Evolutionary conservation across 1,140 invertebrate genomes (phyloP), one percentile per base, ranked within the genome.

Genomic region (Physella acuta): DNA sequence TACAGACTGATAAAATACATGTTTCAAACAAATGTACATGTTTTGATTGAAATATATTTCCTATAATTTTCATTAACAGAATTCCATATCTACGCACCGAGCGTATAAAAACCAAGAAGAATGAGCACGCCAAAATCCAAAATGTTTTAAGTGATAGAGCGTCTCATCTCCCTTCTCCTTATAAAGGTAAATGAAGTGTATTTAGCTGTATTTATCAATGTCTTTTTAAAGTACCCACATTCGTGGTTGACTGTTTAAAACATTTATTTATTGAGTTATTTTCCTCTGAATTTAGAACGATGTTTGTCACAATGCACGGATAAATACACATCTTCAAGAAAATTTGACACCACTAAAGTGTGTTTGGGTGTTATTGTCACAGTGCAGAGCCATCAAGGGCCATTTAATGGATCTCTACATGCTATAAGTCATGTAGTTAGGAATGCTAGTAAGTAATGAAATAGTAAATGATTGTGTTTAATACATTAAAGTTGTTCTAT

Each of bases 381-480:
- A 53, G 51, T 70, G 0, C 60, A 67, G 36, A 44, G 37, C 16
- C 11, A 68, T 24, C 36, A 24, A 33, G 58, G 24, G 3, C 17
- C 20, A 8, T 24, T 44, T 4, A 39, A 59, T 55, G 62, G 63
- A 24, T 58, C 71, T 17, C 63, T 73, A 30, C 68, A 65, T 65
- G 68, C 61, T 31, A 26, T 73, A 34, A 70, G 67, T 53, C 63
- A 70, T 61, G 63, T 73, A n/a, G 66, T 73, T 14, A 56, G 52
- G 36, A 73, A 73, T 73, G 71, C 71, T n/a, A 73, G 71, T 73
- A 34, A 72, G 71, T 69, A n/a, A n/a, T n/a, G n/a, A n/a, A n/a
- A n/a, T n/a, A n/a, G n/a, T 4, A 49, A 49, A 49, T 14, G n/a
- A 49, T 55, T 55, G 8, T 26, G 52, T 28, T 5, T 8, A 28